Percentiles rank a stretch among this genome's conserved stretches.
Evolutionary conservation across 2,113 vertebrate genomes (phyloP).

Genomic region (human (Homo sapiens)): GRCh38 chr6:89972501-89973000

Average conservation of each 20-base stretch:
- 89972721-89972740: not conserved
- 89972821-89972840: no score
- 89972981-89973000: no score
- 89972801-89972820: no score
- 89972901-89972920: no score
- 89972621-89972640: not conserved
- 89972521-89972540: not conserved
- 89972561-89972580: not conserved
- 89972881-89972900: no score
- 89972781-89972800: not conserved
- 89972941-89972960: no score
- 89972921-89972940: no score
- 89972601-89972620: not conserved
- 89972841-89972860: no score
- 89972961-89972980: no score
- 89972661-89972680: not conserved
- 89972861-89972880: no score
- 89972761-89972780: not conserved
- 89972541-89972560: not conserved
- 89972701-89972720: not conserved
- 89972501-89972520: not conserved
- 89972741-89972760: slow-evolving; percentile 11
- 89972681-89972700: not conserved
- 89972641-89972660: not conserved
- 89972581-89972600: not conserved